phyloP scores from a whole-genome alignment of 2,888 invertebrate genomes.

The Zeuzera pyrina region DNA sequence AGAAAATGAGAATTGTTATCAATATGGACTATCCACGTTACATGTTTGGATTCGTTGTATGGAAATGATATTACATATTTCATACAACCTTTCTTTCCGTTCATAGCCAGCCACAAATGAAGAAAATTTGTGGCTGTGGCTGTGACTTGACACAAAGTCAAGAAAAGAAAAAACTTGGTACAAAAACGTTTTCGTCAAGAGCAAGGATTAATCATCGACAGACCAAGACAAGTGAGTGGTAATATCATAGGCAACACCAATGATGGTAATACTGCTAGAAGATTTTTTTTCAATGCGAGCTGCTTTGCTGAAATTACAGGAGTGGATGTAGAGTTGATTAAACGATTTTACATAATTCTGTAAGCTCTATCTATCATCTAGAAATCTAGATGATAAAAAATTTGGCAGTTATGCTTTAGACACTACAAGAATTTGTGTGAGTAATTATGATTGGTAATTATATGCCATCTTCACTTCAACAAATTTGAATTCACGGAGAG shows the following conservation, averaged over 20 bases:
- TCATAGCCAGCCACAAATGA: no score
- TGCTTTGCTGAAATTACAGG: not conserved
- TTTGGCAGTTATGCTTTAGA: constrained; percentile 1
- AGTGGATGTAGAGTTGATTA: not conserved
- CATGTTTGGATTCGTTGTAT: constrained; percentile 13
- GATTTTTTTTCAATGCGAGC: not conserved
- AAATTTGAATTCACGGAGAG: no score
- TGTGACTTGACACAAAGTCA: no score
- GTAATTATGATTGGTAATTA: not conserved
- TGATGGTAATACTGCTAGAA: constrained; percentile 1
- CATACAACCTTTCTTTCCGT: constrained; percentile 12
- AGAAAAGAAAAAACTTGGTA: no score
- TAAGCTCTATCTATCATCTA: no score
- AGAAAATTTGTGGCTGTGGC: no score
- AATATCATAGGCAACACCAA: not conserved
- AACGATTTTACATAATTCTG: not conserved
- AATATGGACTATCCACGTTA: constrained; percentile 10
- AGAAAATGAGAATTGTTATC: constrained; percentile 9
- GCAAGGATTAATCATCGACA: not conserved
- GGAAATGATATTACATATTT: constrained; percentile 13
- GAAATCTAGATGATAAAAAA: not conserved
- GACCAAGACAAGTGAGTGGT: not conserved
- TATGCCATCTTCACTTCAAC: no score
- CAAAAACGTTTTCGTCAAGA: not conserved
- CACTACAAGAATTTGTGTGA: not conserved